Conservation (phyloP, 2,888 invertebrate species). For the Spilosoma lubricipeda region DNA sequence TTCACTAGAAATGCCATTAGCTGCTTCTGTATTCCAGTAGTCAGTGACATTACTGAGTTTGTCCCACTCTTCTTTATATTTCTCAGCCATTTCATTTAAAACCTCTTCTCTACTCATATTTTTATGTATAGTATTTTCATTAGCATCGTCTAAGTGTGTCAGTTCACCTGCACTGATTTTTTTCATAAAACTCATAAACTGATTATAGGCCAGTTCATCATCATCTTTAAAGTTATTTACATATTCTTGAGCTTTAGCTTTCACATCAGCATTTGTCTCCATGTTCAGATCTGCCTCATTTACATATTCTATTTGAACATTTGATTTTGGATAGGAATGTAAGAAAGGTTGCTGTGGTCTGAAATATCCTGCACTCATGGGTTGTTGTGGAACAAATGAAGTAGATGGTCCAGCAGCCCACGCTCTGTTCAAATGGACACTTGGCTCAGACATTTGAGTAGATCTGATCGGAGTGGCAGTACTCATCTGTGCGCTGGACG, state of each 20-base stretch:
- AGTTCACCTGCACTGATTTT: constrained; percentile 90
- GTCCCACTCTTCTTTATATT: constrained; percentile 92
- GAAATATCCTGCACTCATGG: constrained; percentile 61
- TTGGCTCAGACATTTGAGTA: constrained; percentile 46
- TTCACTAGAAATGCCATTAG: constrained; percentile 86
- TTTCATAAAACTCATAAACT: constrained; percentile 95
- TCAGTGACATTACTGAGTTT: constrained; percentile 88
- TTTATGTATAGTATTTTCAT: constrained; percentile 68
- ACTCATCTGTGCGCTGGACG: constrained; percentile 53
- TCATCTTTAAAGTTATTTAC: constrained; percentile 86
- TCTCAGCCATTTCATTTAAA: constrained; percentile 85
- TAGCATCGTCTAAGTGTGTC: constrained; percentile 78
- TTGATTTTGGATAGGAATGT: constrained; percentile 58
- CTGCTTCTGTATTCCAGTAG: constrained; percentile 89
- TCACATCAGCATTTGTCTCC: constrained; percentile 74
- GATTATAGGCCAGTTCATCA: constrained; percentile 90
- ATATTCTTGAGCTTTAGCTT: constrained; percentile 86
- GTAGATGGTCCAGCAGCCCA: constrained; percentile 71
- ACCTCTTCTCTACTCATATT: constrained; percentile 76
- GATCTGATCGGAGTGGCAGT: constrained; percentile 33
- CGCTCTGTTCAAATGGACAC: constrained; percentile 57
- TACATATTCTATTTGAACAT: constrained; percentile 77
- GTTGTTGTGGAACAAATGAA: constrained; percentile 64
- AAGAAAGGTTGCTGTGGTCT: constrained; percentile 61
- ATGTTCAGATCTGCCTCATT: constrained; percentile 68